Conservation (phyloP, 2,113 vertebrate species). For the Columba janthina region DNA sequence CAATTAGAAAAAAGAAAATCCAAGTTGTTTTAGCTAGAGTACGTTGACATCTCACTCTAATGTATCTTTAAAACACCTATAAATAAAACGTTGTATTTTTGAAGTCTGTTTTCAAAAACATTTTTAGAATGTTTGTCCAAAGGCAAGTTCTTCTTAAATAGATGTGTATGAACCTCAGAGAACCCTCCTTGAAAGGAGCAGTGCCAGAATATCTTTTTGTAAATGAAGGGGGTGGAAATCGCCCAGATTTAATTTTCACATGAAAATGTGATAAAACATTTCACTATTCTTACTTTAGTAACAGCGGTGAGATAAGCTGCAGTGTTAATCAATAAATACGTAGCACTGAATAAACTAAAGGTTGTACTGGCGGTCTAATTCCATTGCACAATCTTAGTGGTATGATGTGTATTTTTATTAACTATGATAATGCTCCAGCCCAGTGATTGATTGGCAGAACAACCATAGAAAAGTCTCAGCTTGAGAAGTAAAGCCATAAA, state of each 20-base stretch:
- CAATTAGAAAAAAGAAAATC: not conserved
- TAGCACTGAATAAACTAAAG: not conserved
- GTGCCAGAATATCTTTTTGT: not conserved
- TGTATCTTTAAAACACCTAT: not conserved
- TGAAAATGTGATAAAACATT: not conserved
- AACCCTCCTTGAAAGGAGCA: not conserved
- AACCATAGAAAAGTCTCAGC: not conserved
- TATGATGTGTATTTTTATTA: not conserved
- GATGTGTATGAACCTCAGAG: not conserved
- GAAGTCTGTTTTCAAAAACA: not conserved
- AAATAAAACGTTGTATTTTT: not conserved
- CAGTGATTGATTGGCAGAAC: not conserved
- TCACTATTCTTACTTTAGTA: not conserved
- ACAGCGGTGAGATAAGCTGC: not conserved
- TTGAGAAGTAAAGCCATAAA: not conserved
- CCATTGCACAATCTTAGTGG: not conserved
- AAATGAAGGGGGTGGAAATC: not conserved
- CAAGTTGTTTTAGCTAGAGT: not conserved
- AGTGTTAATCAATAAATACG: not conserved
- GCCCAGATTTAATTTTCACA: not conserved
- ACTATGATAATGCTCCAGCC: not conserved
- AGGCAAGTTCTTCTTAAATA: not conserved
- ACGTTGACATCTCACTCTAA: not conserved
- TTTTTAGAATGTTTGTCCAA: not conserved
- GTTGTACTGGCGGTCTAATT: not conserved